Conservation (phyloP, 2,797 vertebrate genomes). For the Odontamblyopus rebecca region DNA sequence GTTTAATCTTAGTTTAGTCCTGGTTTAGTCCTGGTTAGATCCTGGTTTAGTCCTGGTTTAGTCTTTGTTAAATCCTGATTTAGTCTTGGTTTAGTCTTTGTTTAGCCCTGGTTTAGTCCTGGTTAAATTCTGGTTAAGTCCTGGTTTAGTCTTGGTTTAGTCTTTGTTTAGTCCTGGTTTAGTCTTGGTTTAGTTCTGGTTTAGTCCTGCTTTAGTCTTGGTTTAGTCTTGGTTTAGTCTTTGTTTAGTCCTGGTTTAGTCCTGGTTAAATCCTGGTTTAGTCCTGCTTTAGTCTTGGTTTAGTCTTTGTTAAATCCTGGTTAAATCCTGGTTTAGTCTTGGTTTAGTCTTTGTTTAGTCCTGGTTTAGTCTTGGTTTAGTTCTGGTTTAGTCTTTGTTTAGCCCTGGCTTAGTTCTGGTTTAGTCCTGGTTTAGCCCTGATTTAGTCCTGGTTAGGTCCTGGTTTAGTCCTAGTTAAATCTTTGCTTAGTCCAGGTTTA, state of each 20-base stretch:
- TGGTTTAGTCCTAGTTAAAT: background rate
- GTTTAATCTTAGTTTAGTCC: too few relatives aligned
- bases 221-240: too few relatives aligned
- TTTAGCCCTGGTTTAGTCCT: background rate
- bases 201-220: background rate
- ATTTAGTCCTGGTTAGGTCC: background rate
- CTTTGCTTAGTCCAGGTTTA: too few relatives aligned
- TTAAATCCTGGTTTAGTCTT: background rate
- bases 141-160: too few relatives aligned
- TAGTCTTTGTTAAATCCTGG: background rate
- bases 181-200: background rate
- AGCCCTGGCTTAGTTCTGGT: background rate
- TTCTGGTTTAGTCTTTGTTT: background rate
- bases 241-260: background rate
- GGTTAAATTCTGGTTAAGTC: background rate
- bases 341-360: background rate
- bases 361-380: background rate
- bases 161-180: background rate
- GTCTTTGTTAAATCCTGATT: background rate
- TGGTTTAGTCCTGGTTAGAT: background rate
- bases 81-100: background rate
- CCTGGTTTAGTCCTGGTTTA: background rate
- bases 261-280: background rate
- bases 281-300: background rate
- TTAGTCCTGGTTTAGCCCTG: too few relatives aligned